These are phyloP conservation scores for Capitulum mitella DNA, from an alignment of 2,888 invertebrate species.

Conservation along the genomic window DNA sequence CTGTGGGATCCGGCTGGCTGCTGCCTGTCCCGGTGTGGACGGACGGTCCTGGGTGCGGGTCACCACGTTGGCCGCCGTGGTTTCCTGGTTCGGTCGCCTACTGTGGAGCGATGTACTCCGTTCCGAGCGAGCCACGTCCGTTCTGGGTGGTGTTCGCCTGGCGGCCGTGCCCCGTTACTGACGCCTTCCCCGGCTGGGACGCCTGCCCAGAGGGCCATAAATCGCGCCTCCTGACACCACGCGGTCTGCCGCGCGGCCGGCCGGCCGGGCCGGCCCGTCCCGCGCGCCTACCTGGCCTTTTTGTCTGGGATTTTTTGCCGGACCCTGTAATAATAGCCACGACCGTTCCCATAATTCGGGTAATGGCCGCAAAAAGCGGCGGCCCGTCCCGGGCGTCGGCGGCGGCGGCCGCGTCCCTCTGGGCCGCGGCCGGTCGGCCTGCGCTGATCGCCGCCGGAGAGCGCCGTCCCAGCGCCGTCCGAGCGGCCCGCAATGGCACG, in stretches of 20 bases:
- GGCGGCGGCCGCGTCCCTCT: neutral
- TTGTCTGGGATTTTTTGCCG: neutral
- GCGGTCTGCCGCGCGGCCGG: neutral
- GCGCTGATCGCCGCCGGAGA: neutral
- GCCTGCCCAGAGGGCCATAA: neutral
- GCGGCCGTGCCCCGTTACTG: no score
- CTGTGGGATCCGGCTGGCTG: no score
- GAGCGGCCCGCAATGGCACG: no score
- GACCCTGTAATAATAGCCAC: neutral
- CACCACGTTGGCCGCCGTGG: no score
- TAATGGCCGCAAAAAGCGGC: neutral
- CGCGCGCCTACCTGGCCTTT: neutral
- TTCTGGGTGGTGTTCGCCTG: no score
- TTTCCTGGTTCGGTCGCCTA: no score
- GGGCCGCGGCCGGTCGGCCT: neutral
- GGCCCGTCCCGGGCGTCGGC: neutral
- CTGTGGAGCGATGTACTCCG: no score
- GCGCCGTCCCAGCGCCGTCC: no score
- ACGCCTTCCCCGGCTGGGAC: no score
- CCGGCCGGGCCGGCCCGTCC: neutral
- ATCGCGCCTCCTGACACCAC: neutral
- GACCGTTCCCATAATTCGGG: conserved; percentile 1
- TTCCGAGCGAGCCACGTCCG: no score
- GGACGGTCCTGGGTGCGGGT: no score
- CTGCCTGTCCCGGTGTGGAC: no score